Conservation (phyloP, 2,113 vertebrate species). For the Phalacrocorax pelagicus region DNA sequence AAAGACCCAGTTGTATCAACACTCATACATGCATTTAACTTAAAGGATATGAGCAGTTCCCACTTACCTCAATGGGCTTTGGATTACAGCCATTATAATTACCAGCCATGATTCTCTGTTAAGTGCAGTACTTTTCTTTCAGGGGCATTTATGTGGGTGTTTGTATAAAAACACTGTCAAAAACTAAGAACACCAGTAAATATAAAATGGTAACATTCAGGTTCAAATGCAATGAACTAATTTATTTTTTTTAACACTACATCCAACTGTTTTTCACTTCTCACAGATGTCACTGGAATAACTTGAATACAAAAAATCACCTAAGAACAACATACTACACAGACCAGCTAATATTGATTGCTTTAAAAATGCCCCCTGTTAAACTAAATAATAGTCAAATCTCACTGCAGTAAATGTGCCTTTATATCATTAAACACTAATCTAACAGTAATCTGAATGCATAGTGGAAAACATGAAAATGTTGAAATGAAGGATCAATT, state of each 20-base stretch:
- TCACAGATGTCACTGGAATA: slow-evolving; percentile 43
- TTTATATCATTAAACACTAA: slow-evolving; percentile 38
- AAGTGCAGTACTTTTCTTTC: slow-evolving; percentile 27
- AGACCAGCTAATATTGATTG: slow-evolving; percentile 24
- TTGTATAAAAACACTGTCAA: slow-evolving; percentile 61
- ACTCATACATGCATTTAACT: not conserved
- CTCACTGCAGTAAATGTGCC: not conserved
- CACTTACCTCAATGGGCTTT: slow-evolving; percentile 30
- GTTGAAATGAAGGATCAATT: not conserved
- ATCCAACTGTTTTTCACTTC: slow-evolving; percentile 33
- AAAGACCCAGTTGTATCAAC: not conserved
- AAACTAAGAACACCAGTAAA: slow-evolving; percentile 40
- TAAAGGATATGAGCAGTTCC: not conserved
- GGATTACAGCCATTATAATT: slow-evolving; percentile 37
- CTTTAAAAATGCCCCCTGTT: slow-evolving; percentile 29
- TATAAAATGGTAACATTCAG: slow-evolving; percentile 28
- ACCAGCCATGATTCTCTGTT: slow-evolving; percentile 12
- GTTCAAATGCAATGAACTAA: slow-evolving; percentile 56
- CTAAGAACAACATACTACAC: not conserved
- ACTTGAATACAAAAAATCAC: slow-evolving; percentile 1
- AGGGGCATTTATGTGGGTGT: slow-evolving; percentile 45
- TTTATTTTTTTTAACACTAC: slow-evolving; percentile 61
- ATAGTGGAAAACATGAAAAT: not conserved
- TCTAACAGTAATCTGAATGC: not conserved
- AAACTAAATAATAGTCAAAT: slow-evolving; percentile 46